phyloP scores from a whole-genome alignment of 2,113 vertebrate genomes.

The Apus apus region DNA sequence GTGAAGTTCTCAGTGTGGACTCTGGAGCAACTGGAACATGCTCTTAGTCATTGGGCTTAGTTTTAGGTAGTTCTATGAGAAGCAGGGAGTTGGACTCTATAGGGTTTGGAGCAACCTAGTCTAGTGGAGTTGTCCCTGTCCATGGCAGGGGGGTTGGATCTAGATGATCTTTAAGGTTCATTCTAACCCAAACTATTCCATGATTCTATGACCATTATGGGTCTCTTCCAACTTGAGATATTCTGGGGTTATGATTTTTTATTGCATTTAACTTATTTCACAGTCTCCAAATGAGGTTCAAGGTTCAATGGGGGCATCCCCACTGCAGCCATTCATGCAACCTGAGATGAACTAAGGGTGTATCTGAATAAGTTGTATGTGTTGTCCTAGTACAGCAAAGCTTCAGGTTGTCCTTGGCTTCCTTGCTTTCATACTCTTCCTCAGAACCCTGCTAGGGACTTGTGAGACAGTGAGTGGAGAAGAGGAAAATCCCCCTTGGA shows the following conservation, averaged over 20 bases:
- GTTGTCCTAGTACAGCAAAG: neutral
- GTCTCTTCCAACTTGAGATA: neutral
- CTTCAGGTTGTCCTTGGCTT: neutral
- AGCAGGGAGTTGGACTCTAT: neutral
- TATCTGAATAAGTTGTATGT: neutral
- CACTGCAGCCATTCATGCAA: neutral
- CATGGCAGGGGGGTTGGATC: no score
- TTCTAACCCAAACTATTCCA: no score
- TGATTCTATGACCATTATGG: no score
- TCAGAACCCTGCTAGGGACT: neutral
- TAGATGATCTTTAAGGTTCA: no score
- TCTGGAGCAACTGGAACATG: fast-evolving
- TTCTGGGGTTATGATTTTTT: neutral
- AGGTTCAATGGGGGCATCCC: neutral
- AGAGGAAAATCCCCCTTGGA: neutral
- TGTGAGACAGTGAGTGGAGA: neutral
- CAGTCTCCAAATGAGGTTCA: neutral
- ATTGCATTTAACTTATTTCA: neutral
- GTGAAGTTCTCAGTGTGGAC: neutral
- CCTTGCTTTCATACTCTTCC: neutral
- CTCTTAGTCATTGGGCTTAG: neutral
- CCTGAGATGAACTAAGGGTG: fast-evolving
- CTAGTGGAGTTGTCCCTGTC: no score
- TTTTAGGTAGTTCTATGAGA: neutral
- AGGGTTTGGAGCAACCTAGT: no score